These are phyloP conservation scores for Labroides dimidiatus DNA, from an alignment of 2,797 vertebrate species.

Conservation along the genomic window DNA sequence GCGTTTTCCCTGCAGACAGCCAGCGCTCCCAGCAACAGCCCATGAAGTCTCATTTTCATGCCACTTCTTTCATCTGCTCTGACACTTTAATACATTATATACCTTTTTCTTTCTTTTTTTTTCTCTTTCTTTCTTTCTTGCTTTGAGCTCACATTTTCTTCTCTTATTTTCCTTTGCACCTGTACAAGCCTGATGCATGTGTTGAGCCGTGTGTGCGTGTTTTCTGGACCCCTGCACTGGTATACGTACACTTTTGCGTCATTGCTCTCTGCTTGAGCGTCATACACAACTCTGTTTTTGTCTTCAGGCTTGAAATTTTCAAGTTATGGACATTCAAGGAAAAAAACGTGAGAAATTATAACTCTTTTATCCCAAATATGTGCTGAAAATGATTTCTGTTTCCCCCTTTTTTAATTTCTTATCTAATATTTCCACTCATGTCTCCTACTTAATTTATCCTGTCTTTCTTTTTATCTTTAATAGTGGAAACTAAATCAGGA, in stretches of 20 bases:
- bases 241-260: constrained; percentile 18
- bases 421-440: neutral
- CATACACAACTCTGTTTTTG: neutral
- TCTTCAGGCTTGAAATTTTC: neutral
- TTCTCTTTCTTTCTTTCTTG: constrained; percentile 7
- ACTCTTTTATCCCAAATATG: neutral
- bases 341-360: neutral
- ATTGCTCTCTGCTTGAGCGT: constrained; percentile 18
- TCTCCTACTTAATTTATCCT: neutral
- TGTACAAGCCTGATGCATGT: constrained; percentile 28
- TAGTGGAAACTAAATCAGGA: constrained; percentile 60
- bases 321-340: neutral
- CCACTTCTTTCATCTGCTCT: constrained; percentile 31
- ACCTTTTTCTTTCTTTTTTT: neutral
- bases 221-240: neutral
- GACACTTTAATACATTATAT: neutral
- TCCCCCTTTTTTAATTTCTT: neutral
- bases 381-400: neutral
- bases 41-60: constrained; percentile 19
- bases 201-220: constrained; percentile 9
- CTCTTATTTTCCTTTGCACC: constrained; percentile 6
- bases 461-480: constrained; percentile 38
- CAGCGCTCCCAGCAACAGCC: constrained; percentile 29
- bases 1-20: constrained; percentile 6
- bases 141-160: neutral